Evolutionary conservation across 2,113 vertebrate species (phyloP), one percentile per base, ranked within the genome.

Genomic region (Trematocara zebra): DNA sequence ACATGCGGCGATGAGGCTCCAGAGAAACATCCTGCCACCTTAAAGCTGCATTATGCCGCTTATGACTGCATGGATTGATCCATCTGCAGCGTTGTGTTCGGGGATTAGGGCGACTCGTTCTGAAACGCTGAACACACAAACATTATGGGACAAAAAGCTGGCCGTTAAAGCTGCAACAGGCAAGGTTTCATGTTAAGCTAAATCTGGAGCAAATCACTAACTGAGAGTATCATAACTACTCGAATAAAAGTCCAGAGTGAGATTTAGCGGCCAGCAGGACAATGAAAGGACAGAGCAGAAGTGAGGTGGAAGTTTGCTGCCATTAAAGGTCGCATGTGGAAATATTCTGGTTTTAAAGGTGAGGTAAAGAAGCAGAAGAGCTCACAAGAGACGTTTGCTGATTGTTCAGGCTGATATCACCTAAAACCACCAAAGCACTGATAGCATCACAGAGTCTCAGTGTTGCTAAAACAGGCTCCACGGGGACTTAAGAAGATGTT

Each of bases 21-120:
- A 57, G 49, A n/a, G 31, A 80, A 52, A 57, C 53, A 37, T 79
- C 76, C 80, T 2, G 17, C 18, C 23, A 14, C 83, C 78, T 44
- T 23, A 78, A 82, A 86, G 42, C 88, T 85, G 89, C 85, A 52
- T 88, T 79, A 81, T 23, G 78, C 83, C 4, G 81, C 83, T 87
- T 91, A 82, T 80, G 85, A 52, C 67, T 74, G 87, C 81, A 33
- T 76, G 54, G 85, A 92, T 52, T 93, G 81, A 91, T 88, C 82
- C 67, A 49, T 87, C 79, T 82, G 83, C 61, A 3, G 61, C 10
- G 26, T 11, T 18, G 67, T 80, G 67, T 80, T 80, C 3, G 1
- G 26, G 85, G 87, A 90, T 91, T 88, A 88, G 5, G 85, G 74
- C 2, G 59, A 88, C 53, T 72, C 11, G 3, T 26, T 81, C 18